A percentile compares a stretch with the other conserved stretches of the same genome.
These are phyloP conservation scores for zebrafish (Danio rerio) DNA, from an alignment of 2,113 vertebrate genomes.

Conservation along the genomic window GRCz12tu NC_133177.1:19632501-19633000, in stretches of 20 bases:
- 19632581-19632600: background rate
- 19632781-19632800: too few species aligned
- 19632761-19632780: too few species aligned
- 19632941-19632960: too few species aligned
- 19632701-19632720: background rate
- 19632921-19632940: too few species aligned
- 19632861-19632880: too few species aligned
- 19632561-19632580: background rate
- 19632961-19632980: too few species aligned
- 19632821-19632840: too few species aligned
- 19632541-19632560: background rate
- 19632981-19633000: too few species aligned
- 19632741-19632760: background rate
- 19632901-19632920: too few species aligned
- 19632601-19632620: background rate
- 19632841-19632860: too few species aligned
- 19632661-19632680: background rate
- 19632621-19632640: background rate
- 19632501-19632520: slow-evolving; percentile 19
- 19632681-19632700: background rate
- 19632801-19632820: too few species aligned
- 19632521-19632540: background rate
- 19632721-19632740: background rate
- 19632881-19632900: too few species aligned
- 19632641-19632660: background rate